phyloP scores from a whole-genome alignment of 2,797 vertebrate species.

The Chloroceryle inda region DNA sequence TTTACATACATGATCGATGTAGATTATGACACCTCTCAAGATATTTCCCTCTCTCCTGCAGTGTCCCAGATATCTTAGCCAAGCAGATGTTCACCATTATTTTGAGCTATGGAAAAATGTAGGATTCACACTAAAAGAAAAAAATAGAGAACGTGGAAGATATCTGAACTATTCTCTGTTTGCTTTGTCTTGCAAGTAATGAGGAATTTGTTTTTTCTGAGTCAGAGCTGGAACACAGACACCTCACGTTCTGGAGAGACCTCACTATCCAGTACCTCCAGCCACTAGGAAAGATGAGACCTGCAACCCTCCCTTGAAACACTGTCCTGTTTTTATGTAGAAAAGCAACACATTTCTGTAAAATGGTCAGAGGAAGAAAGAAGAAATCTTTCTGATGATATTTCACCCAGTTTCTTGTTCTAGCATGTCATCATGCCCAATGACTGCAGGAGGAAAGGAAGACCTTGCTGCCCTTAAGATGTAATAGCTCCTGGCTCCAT shows the following conservation, averaged over 20 bases:
- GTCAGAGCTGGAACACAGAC: conserved; percentile 32
- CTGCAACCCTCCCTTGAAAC: not conserved
- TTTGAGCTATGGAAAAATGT: conserved; percentile 32
- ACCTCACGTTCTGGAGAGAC: not conserved
- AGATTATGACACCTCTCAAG: conserved; percentile 51
- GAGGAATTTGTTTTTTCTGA: conserved; percentile 33
- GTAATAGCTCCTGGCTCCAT: rapidly evolving
- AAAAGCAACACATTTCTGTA: not conserved
- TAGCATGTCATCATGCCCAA: not conserved
- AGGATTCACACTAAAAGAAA: conserved; percentile 28
- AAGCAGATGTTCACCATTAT: conserved; percentile 72
- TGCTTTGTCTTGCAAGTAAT: conserved; percentile 32
- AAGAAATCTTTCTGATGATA: not conserved
- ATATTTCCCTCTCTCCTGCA: conserved; percentile 36
- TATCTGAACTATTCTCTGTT: conserved; percentile 22
- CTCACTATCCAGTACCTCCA: not conserved
- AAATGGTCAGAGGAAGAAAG: not conserved
- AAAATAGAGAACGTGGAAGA: conserved; percentile 27
- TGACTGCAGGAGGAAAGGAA: not conserved
- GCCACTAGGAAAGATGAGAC: not conserved
- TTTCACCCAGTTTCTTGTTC: not conserved
- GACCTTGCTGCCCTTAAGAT: not conserved
- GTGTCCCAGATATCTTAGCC: conserved; percentile 38
- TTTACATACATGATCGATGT: not conserved
- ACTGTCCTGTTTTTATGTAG: not conserved